These are phyloP conservation scores for Synanceia verrucosa DNA, from an alignment of 2,797 vertebrate genomes.

Conservation along the genomic window DNA sequence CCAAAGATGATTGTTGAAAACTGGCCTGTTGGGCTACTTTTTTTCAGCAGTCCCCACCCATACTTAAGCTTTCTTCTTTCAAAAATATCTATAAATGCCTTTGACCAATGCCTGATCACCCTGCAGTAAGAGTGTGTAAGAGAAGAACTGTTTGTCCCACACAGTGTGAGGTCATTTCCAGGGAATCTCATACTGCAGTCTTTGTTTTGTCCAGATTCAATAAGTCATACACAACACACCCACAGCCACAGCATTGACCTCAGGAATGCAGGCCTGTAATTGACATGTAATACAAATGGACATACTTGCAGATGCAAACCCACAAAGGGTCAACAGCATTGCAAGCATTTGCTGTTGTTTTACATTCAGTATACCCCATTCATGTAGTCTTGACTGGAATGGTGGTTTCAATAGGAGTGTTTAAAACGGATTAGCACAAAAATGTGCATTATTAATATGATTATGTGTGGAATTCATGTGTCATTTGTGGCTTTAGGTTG, in stretches of 20 bases:
- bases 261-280: slow-evolving; percentile 53
- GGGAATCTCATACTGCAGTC: slow-evolving; percentile 58
- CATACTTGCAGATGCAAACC: slow-evolving; percentile 9
- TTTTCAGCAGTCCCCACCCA: not conserved
- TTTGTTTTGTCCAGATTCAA: slow-evolving; percentile 66
- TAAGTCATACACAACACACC: slow-evolving; percentile 17
- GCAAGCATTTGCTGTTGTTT: slow-evolving; percentile 13
- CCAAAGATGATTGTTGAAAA: not conserved
- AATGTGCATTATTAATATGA: not conserved
- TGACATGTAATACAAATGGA: slow-evolving; percentile 27
- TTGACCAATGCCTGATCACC: not conserved
- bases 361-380: not conserved
- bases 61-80: not conserved
- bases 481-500: not conserved
- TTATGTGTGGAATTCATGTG: slow-evolving; percentile 5
- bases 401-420: not conserved
- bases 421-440: slow-evolving; percentile 26
- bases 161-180: slow-evolving; percentile 56
- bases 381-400: not conserved
- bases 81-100: not conserved
- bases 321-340: slow-evolving; percentile 16
- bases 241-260: slow-evolving; percentile 31
- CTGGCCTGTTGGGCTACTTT: not conserved
- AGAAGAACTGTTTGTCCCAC: slow-evolving; percentile 48
- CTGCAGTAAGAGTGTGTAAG: not conserved